Conservation (phyloP, 2,113 vertebrate species). For the Zeus faber region DNA sequence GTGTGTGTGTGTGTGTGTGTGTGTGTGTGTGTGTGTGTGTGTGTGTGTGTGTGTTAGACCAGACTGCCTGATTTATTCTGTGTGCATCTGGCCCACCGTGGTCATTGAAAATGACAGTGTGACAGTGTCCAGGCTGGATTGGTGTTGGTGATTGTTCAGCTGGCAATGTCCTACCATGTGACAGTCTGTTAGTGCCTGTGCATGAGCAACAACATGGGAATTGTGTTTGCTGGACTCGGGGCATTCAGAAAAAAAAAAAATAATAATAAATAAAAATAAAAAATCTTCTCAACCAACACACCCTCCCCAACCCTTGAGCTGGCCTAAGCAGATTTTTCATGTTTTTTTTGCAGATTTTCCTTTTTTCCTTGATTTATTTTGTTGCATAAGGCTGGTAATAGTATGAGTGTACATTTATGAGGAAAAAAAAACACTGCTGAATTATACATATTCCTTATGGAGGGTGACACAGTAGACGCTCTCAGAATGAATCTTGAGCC, state of each 20-base stretch:
- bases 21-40: conserved; percentile 36
- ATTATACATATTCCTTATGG: conserved; percentile 76
- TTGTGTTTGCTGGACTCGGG: conserved; percentile 43
- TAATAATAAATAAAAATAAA: no score
- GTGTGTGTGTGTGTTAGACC: no score
- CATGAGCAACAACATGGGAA: no score
- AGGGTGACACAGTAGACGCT: conserved; percentile 70
- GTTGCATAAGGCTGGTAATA: conserved; percentile 61
- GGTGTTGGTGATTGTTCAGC: conserved; percentile 73
- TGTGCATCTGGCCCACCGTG: conserved; percentile 65
- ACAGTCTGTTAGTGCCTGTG: conserved; percentile 64
- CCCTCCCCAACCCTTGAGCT: conserved; percentile 10
- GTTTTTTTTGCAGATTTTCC: no score
- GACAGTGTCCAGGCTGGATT: conserved; percentile 69
- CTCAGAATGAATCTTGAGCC: conserved; percentile 73
- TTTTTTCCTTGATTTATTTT: conserved; percentile 35
- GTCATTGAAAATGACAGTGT: conserved; percentile 69
- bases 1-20: no score
- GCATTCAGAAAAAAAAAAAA: no score
- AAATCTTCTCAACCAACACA: conserved; percentile 33
- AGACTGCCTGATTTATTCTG: conserved; percentile 53
- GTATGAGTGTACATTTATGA: conserved; percentile 64
- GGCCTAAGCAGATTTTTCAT: no score
- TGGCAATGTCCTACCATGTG: conserved; percentile 64
- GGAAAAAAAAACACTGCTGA: conserved; percentile 63